Base-by-base conservation (phyloP, 1,140 invertebrate species). In the Euura saliciscinereae region DNA sequence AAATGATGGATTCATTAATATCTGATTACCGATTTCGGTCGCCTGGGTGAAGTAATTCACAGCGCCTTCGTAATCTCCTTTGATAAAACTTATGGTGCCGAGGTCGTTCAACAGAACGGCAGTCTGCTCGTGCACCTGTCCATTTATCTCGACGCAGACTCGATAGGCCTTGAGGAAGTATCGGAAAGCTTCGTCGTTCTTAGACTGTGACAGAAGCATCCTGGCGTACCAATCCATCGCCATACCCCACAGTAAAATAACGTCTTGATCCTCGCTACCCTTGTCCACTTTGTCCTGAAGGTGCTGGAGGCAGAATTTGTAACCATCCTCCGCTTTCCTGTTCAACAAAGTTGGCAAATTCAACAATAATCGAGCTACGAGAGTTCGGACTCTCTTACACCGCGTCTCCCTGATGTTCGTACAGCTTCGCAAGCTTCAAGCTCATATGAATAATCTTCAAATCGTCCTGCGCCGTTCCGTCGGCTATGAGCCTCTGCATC, bases 71-170 rank as follows among this genome's bases (percentile, higher is more conserved):
- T 91, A 87, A 74, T 95, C 90, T 74, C 92, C 87, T 87, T 87
- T 88, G 78, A 90, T 77, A 86, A 91, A 91, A 74, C 90, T 91
- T 8, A 94, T 90, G 66, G 93, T 94, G 51, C 94, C 96, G 71
- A 98, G 89, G 84, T 98, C 95, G 90, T 97, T 98, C 6, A 97
- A 83, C 59, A 97, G 88, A 43, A 95, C 86, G 28, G 96, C 90
- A 74, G 91, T 91, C 82, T 97, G 94, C 77, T 93, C 91, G 78
- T 91, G 90, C 6, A 91, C 83, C 73, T 91, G 81, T 6, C 95
- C 95, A 82, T 94, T 86, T 1, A 93, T 79, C 81, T 91, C 85
- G 68, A 88, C 80, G 72, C 93, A 94, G 74, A 92, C 88, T 43
- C 93, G 86, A 77, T 94, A 91, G 51, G 96, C 91, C 83, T 92